A percentile compares a stretch with the other conserved stretches of the same genome.
phyloP scores from a whole-genome alignment of 2,797 vertebrate genomes.

The Linurgus olivaceus region DNA sequence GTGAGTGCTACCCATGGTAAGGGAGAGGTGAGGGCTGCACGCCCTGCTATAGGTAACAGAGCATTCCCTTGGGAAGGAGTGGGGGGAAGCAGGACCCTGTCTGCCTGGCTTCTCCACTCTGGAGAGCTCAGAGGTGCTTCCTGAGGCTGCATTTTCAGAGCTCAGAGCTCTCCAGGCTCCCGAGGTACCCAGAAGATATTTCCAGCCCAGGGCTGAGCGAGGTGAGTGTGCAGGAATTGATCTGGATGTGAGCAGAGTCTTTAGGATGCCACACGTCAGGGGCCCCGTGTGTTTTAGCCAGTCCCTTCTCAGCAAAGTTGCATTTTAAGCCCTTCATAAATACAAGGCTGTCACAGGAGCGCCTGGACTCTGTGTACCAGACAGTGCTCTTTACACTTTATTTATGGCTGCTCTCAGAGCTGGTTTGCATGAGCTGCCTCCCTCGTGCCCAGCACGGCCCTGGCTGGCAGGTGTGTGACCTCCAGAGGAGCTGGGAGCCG shows the following conservation, averaged over 20 bases:
- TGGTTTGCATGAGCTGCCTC: not conserved
- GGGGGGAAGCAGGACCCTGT: accelerated
- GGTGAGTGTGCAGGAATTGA: accelerated
- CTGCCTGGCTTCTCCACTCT: not conserved
- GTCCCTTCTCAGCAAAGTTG: not conserved
- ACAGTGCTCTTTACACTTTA: not conserved
- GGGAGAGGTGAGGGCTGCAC: not conserved
- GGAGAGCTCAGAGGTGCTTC: not conserved
- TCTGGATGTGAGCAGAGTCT: not conserved
- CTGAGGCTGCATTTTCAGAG: not conserved
- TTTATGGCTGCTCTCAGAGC: conserved; percentile 12
- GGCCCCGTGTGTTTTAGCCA: not conserved
- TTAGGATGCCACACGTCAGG: not conserved
- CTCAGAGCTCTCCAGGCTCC: not conserved
- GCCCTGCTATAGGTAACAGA: accelerated
- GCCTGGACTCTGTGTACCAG: conserved; percentile 35
- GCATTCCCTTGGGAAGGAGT: not conserved
- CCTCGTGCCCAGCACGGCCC: accelerated
- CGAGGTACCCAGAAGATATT: not conserved
- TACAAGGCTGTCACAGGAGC: not conserved
- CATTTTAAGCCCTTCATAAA: conserved; percentile 43
- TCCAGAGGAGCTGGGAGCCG: not conserved
- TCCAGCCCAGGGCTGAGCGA: accelerated
- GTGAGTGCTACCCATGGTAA: not conserved
- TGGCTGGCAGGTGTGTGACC: conserved; percentile 10